Base-by-base conservation (phyloP, 2,888 invertebrate species). In the Caenorhabditis panamensis region DNA sequence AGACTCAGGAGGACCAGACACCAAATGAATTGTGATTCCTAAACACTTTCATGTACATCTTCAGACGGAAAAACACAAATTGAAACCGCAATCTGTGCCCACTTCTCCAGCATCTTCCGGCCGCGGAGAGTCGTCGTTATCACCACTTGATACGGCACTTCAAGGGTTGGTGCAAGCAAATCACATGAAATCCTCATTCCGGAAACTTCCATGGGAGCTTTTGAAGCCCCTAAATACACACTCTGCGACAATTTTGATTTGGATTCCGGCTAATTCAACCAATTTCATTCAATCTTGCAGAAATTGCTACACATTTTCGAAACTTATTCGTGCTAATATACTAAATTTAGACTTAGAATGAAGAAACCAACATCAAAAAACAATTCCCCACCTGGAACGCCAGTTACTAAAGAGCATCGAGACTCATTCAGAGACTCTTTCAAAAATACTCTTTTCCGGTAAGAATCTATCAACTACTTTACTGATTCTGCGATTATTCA, bases 41-140 rank as follows among this genome's bases (percentile, higher is more conserved):
- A 5, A 31, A 31, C 31, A 9, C 9, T 31, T 31, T 31, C 31
- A 31, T 31, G 9, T 31, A 37, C 18, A 22, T 37, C 28, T 76
- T 61, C 51, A 84, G 84, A 58, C 68, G 2, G 82, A 80, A 20
- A 82, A 79, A 61, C 82, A 82, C 56, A 84, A 80, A 58, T 54
- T 79, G 31, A 73, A 83, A 36, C 83, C 85, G 16, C 79, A 79
- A 53, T 87, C 87, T 9, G 82, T 84, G n/a, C 87, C 87, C 11
- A 87, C 87, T n/a, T 86, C 85, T 3, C 87, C 87, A 16, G 84
- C 87, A 2, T 51, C 79, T 22, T 63, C 82, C 36, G 76, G 76
- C 18, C 66, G 76, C 41, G 66, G 53, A 37, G 64, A 73, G 53
- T 75, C 75, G 26, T 54, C 69, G 20, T 75, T 80, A 68, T 80